phyloP scores from a whole-genome alignment of 2,888 invertebrate species.

The Heliconius sara region DNA sequence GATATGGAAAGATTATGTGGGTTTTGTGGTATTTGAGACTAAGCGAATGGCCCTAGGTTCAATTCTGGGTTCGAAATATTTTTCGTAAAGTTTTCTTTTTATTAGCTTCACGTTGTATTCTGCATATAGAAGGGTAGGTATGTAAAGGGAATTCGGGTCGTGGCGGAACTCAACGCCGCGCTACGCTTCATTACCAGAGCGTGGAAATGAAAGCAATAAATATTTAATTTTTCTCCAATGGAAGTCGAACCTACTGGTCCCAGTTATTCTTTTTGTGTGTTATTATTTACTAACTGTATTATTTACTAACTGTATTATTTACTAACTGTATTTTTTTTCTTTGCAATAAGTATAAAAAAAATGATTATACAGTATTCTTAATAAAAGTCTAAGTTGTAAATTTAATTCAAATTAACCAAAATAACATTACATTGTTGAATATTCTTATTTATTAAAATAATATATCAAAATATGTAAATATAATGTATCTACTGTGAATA shows the following conservation, averaged over 20 bases:
- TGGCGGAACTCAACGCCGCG: background rate
- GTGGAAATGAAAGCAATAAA: too few relatives aligned
- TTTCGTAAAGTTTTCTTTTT: background rate
- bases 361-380: background rate
- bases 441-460: background rate
- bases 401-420: background rate
- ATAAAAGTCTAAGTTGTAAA: background rate
- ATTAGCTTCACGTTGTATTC: background rate
- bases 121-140: background rate
- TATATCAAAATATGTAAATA: background rate
- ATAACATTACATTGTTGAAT: background rate
- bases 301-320: too few relatives aligned
- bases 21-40: background rate
- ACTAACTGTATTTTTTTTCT: background rate
- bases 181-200: too few relatives aligned
- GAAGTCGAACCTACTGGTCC: too few relatives aligned
- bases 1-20: slow-evolving; percentile 56
- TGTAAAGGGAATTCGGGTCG: background rate
- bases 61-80: background rate
- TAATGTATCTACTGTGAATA: background rate
- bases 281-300: too few relatives aligned
- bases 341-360: background rate
- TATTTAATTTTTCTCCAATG: too few relatives aligned
- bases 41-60: background rate
- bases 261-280: too few relatives aligned